Evolutionary conservation across 2,797 vertebrate genomes (phyloP).

Genomic region (Gobio occitaniae): DNA sequence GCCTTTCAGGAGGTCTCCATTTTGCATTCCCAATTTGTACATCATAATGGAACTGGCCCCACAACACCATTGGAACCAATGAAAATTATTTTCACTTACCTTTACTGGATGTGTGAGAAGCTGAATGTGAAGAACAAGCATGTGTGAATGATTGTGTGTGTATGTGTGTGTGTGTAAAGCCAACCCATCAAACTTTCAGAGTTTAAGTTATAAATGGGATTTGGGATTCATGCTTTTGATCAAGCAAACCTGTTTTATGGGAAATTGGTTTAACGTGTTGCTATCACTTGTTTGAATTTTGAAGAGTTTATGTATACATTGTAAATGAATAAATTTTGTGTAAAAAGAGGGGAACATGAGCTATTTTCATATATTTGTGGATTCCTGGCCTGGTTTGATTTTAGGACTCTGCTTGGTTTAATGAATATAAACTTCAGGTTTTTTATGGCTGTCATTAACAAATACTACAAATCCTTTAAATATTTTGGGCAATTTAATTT

Average conservation of each 20-base stretch:
- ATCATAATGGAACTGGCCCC: constrained; percentile 4
- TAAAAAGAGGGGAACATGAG: constrained; percentile 89
- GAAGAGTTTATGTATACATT: constrained; percentile 97
- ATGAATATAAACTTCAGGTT: neutral
- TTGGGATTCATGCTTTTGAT: constrained; percentile 71
- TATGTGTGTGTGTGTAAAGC: constrained; percentile 59
- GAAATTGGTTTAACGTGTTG: constrained; percentile 82
- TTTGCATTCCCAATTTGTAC: constrained; percentile 41
- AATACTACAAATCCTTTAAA: constrained; percentile 16
- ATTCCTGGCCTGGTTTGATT: constrained; percentile 7
- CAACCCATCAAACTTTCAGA: constrained; percentile 61
- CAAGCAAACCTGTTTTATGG: constrained; percentile 75
- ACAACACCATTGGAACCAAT: constrained; percentile 24
- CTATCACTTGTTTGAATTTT: constrained; percentile 90
- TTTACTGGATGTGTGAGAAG: constrained; percentile 26
- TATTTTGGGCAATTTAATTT: constrained; percentile 1
- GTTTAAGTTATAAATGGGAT: constrained; percentile 50
- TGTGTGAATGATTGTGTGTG: constrained; percentile 36
- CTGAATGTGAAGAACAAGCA: constrained; percentile 35
- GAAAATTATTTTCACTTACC: constrained; percentile 14
- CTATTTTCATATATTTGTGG: constrained; percentile 66
- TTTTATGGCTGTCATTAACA: neutral
- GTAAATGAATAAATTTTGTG: constrained; percentile 97
- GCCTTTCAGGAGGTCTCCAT: constrained; percentile 19
- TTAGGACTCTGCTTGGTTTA: neutral